phyloP scores from a whole-genome alignment of 1,140 invertebrate species.

The Achroia grisella region DNA sequence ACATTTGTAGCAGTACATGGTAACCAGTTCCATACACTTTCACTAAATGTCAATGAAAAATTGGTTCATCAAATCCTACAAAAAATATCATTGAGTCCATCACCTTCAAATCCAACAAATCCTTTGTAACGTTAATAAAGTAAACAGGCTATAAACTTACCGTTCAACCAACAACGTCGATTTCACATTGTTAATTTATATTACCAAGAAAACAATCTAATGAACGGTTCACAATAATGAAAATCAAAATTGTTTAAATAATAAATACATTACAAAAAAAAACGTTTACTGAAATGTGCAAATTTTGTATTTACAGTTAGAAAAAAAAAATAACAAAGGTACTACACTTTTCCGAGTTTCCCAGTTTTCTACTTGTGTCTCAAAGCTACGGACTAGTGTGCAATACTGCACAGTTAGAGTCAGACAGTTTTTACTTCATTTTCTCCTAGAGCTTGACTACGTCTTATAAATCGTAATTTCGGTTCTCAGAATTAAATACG shows the following conservation, averaged over 20 bases:
- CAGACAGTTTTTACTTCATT: too few relatives aligned
- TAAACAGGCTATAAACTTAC: slow-evolving; percentile 29
- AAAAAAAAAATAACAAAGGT: slow-evolving; percentile 4
- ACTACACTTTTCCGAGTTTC: slow-evolving; percentile 1
- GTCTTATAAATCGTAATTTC: too few relatives aligned
- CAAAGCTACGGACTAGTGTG: too few relatives aligned
- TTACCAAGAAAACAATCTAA: slow-evolving; percentile 1
- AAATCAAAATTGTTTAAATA: not conserved
- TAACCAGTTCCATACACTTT: slow-evolving; percentile 5
- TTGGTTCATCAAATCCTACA: not conserved
- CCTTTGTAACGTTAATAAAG: too few relatives aligned
- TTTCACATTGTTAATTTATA: slow-evolving; percentile 49
- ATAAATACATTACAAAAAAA: slow-evolving; percentile 7
- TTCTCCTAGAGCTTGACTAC: too few relatives aligned
- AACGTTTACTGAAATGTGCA: not conserved
- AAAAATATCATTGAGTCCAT: too few relatives aligned
- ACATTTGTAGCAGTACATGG: too few relatives aligned
- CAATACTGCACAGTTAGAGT: too few relatives aligned
- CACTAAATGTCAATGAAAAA: slow-evolving; percentile 1
- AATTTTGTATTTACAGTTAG: not conserved
- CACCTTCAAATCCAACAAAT: too few relatives aligned
- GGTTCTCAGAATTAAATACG: too few relatives aligned
- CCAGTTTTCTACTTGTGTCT: not conserved
- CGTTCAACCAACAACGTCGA: slow-evolving; percentile 33
- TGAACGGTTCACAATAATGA: too few relatives aligned